Evolutionary conservation across 2,888 invertebrate species (phyloP), one percentile per base, ranked within the genome.

Genomic region (Escarpia spicata): DNA sequence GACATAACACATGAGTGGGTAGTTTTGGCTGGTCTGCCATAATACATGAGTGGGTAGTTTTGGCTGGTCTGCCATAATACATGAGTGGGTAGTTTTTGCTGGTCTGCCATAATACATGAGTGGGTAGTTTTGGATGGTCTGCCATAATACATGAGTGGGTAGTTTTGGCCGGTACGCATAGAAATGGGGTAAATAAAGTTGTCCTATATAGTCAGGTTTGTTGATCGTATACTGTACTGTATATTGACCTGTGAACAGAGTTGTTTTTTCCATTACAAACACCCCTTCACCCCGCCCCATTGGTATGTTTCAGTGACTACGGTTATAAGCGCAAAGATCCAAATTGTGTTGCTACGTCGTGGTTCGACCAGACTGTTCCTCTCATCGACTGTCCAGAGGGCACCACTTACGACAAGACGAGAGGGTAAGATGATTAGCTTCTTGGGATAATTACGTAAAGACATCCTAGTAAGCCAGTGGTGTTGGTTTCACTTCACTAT

Each of bases 281-380:
- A 37, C 37, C 37, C 37, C 37, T 37, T 37, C 37, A 37, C 37
- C 37, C 37, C 3, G 9, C 19, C 75, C 75, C 2, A 75, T 26
- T 75, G 75, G 37, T 31, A 91, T 15, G n/a, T 94, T 95, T 45
- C 94, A 96, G 96, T 95, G 96, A 96, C 94, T 96, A 95, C 95
- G 96, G 96, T 0, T 96, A 94, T 93, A 93, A 94, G 92, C 92
- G 91, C 92, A 90, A 26, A 58, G 93, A 92, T n/a, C 93, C 92
- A 8, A 92, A 93, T 12, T 95, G 95, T 93, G 91, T 92, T 19
- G 92, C 89, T 58, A 92, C 94, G 4, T 91, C 45, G 89, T 95
- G 95, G 95, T 95, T 95, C 60, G 92, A 94, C 90, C 92, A 93
- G 52, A 92, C 94, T 19, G 44, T 92, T 43, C 94, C 95, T 15